Percentiles rank a stretch among this genome's conserved stretches.
Evolutionary conservation across 1,140 invertebrate genomes (phyloP).

Genomic region (Venturia canescens): DNA sequence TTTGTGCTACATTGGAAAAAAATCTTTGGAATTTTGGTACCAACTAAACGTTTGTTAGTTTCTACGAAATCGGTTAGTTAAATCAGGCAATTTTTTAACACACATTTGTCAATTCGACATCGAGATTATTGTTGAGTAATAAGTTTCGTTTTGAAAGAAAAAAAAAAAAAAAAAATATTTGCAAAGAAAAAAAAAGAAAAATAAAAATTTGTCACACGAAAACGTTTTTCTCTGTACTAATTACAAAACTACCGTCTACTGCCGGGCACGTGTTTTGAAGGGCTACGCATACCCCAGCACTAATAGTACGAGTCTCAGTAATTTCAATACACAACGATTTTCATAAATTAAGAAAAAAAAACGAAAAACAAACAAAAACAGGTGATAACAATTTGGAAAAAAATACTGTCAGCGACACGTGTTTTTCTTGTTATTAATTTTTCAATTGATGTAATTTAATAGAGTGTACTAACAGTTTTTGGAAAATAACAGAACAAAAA

Average conservation of each 20-base stretch:
- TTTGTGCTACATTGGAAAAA: slow-evolving; percentile 8
- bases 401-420: no score
- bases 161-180: background rate
- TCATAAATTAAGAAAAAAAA: slow-evolving; percentile 21
- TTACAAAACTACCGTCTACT: slow-evolving; percentile 15
- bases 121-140: slow-evolving; percentile 7
- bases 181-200: background rate
- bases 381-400: no score
- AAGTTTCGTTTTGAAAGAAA: slow-evolving; percentile 3
- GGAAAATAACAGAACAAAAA: slow-evolving; percentile 12
- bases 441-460: background rate
- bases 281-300: slow-evolving; percentile 23
- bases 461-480: background rate
- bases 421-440: no score
- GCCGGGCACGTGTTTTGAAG: background rate
- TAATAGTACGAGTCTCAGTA: slow-evolving; percentile 31
- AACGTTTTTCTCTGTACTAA: background rate
- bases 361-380: background rate
- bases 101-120: slow-evolving; percentile 19
- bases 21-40: background rate
- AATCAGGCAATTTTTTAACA: slow-evolving; percentile 10
- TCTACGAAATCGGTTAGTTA: slow-evolving; percentile 16
- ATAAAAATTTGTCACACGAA: background rate
- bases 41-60: background rate
- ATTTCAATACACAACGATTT: slow-evolving; percentile 17